Conservation (phyloP, 2,888 invertebrate genomes). For the Hydrotaea cyrtoneurina region DNA sequence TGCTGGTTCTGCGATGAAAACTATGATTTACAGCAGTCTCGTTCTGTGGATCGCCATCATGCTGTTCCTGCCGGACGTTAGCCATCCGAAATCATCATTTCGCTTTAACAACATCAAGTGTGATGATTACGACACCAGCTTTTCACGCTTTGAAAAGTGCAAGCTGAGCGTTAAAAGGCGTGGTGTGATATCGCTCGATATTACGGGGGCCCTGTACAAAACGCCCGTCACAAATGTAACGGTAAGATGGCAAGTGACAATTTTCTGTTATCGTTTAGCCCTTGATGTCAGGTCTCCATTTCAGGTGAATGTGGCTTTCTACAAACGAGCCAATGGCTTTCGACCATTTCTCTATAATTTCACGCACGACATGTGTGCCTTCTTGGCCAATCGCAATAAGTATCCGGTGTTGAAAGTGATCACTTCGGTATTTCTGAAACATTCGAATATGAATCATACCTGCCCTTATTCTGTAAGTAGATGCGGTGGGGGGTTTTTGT, state of each 20-base stretch:
- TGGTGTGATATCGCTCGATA: neutral
- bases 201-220: neutral
- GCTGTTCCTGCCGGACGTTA: neutral
- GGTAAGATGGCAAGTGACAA: neutral
- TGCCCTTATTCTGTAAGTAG: conserved; percentile 57
- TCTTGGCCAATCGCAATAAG: conserved; percentile 46
- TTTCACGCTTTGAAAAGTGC: conserved; percentile 11
- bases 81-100: neutral
- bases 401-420: conserved; percentile 42
- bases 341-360: conserved; percentile 60
- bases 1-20: no score
- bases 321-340: conserved; percentile 55
- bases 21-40: neutral
- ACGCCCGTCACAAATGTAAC: conserved; percentile 7
- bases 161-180: neutral
- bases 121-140: neutral
- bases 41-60: neutral
- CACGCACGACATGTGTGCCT: conserved; percentile 47
- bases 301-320: conserved; percentile 21
- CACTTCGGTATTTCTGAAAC: neutral
- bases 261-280: neutral
- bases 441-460: conserved; percentile 64
- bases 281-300: neutral
- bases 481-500: neutral
- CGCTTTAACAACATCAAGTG: neutral